Evolutionary conservation across 2,888 invertebrate genomes (phyloP).

Genomic region (Amphimallon solstitiale): DNA sequence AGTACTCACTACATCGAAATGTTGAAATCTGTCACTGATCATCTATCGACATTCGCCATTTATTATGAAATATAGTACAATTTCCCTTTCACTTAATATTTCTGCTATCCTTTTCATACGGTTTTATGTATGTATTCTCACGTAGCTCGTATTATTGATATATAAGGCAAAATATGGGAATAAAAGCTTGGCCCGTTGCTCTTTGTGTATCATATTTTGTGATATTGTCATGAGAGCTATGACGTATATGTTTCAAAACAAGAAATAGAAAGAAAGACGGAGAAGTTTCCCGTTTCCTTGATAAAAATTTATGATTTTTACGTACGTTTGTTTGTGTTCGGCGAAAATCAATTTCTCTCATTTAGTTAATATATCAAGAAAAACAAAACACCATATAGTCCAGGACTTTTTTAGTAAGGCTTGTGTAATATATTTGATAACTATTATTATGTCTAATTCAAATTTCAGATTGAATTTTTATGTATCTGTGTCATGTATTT

Average conservation of each 20-base stretch:
- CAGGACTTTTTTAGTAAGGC: too few relatives aligned
- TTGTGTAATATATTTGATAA: too few relatives aligned
- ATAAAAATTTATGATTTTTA: constrained; percentile 19
- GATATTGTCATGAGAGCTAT: constrained; percentile 19
- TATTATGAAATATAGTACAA: constrained; percentile 27
- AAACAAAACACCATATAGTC: too few relatives aligned
- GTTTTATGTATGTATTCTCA: not conserved
- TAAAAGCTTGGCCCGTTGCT: constrained; percentile 16
- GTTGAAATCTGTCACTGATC: constrained; percentile 28
- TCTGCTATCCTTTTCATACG: not conserved
- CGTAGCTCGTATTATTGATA: constrained; percentile 8
- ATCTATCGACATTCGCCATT: constrained; percentile 15
- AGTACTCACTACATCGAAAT: not conserved
- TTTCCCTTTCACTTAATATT: constrained; percentile 7
- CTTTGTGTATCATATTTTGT: constrained; percentile 17
- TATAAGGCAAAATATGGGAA: constrained; percentile 4
- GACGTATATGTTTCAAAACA: constrained; percentile 26
- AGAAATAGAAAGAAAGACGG: not conserved
- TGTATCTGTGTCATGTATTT: too few relatives aligned
- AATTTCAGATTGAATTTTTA: too few relatives aligned
- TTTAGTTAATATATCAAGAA: too few relatives aligned
- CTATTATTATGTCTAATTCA: too few relatives aligned
- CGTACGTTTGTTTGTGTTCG: not conserved
- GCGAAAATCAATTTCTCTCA: too few relatives aligned
- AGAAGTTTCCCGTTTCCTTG: constrained; percentile 5